phyloP scores from a whole-genome alignment of 2,888 invertebrate species.

The Nomada flava region DNA sequence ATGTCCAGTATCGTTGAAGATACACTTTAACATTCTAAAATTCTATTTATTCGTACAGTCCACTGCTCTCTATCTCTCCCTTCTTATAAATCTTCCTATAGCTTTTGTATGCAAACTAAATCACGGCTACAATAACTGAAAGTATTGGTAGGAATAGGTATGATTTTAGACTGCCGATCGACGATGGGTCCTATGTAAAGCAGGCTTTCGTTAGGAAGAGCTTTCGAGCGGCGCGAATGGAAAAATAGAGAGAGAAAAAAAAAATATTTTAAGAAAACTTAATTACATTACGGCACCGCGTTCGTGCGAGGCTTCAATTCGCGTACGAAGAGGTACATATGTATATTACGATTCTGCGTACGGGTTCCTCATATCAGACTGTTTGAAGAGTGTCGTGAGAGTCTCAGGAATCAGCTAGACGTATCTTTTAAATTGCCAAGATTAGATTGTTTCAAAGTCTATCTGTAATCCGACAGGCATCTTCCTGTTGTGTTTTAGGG shows the following conservation, averaged over 20 bases:
- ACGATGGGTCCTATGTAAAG: slow-evolving; percentile 3
- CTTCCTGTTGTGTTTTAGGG: slow-evolving; percentile 27
- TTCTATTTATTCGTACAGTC: neutral
- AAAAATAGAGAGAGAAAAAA: slow-evolving; percentile 45
- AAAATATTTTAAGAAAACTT: slow-evolving; percentile 69
- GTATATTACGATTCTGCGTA: slow-evolving; percentile 47
- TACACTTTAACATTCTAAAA: slow-evolving; percentile 7
- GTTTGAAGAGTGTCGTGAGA: slow-evolving; percentile 50
- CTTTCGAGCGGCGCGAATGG: slow-evolving; percentile 60
- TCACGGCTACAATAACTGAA: slow-evolving; percentile 23
- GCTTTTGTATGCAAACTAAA: slow-evolving; percentile 31
- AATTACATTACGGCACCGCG: slow-evolving; percentile 67
- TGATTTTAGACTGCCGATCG: slow-evolving; percentile 34
- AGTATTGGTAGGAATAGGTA: slow-evolving; percentile 17
- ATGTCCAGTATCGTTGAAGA: neutral
- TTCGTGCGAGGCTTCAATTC: slow-evolving; percentile 72
- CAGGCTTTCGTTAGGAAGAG: slow-evolving; percentile 28
- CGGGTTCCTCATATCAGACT: slow-evolving; percentile 78
- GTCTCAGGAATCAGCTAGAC: slow-evolving; percentile 61
- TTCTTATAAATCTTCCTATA: neutral
- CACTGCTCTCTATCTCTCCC: slow-evolving; percentile 10
- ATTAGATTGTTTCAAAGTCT: slow-evolving; percentile 64
- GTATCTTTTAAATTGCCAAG: slow-evolving; percentile 56
- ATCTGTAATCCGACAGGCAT: slow-evolving; percentile 42
- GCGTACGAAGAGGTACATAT: slow-evolving; percentile 59